phyloP scores from a whole-genome alignment of 2,113 vertebrate species.

The Engystomops pustulosus region DNA sequence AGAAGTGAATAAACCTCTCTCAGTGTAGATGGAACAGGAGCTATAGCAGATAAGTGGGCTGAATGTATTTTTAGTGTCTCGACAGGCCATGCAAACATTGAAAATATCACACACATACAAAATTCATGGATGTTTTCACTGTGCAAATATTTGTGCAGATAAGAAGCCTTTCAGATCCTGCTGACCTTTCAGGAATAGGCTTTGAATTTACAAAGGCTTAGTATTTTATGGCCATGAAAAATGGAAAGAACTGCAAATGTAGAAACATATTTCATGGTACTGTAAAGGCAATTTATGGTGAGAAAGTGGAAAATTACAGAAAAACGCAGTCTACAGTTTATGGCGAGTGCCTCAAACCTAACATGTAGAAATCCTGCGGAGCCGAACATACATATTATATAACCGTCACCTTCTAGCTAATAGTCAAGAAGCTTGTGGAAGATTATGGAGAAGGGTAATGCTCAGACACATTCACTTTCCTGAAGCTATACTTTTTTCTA shows the following conservation, averaged over 20 bases:
- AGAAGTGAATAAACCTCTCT: not conserved
- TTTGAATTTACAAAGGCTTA: not conserved
- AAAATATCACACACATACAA: constrained; percentile 29
- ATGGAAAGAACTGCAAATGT: constrained; percentile 6
- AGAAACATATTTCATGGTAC: constrained; percentile 4
- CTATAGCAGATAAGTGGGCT: not conserved
- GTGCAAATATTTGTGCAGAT: constrained; percentile 54
- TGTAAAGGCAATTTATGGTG: not conserved
- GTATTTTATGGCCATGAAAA: constrained; percentile 16
- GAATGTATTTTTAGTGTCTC: constrained; percentile 36
- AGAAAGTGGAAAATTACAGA: not conserved
- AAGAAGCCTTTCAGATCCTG: constrained; percentile 41
- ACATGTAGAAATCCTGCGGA: not conserved
- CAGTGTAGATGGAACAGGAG: constrained; percentile 21
- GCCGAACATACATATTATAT: not conserved
- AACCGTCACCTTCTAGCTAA: not conserved
- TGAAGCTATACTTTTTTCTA: too few relatives aligned
- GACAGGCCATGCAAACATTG: constrained; percentile 12
- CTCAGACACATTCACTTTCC: not conserved
- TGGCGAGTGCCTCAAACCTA: too few relatives aligned
- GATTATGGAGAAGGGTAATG: not conserved
- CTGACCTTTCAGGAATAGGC: constrained; percentile 43
- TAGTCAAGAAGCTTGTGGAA: not conserved
- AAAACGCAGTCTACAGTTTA: not conserved
- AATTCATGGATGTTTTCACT: constrained; percentile 41